Evolutionary conservation across 1,140 invertebrate species (phyloP).

Genomic region (Mactra quadrangularis): DNA sequence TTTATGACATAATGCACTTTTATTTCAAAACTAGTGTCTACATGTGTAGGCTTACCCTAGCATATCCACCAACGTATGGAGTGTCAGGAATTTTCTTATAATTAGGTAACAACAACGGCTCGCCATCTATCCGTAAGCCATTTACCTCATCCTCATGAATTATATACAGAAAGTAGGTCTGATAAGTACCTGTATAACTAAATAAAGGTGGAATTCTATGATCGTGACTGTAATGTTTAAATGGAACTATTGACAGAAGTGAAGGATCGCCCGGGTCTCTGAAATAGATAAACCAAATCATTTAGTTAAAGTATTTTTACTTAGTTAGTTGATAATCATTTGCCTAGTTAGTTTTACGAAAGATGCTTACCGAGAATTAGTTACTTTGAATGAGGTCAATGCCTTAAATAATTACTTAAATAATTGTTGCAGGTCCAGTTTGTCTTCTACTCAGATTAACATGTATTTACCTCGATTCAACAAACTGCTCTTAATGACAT

Average conservation of each 20-base stretch:
- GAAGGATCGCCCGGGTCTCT: slow-evolving; percentile 67
- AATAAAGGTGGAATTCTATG: slow-evolving; percentile 71
- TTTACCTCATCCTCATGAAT: slow-evolving; percentile 59
- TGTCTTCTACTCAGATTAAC: too few species aligned
- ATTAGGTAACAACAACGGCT: slow-evolving; percentile 34
- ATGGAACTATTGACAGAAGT: slow-evolving; percentile 67
- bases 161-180: slow-evolving; percentile 69
- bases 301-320: too few species aligned
- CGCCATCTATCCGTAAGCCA: slow-evolving; percentile 60
- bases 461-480: too few species aligned
- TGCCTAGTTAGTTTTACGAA: too few species aligned
- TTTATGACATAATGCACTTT: too few species aligned
- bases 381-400: too few species aligned
- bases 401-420: too few species aligned
- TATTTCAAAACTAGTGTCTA: too few species aligned
- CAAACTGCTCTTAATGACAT: too few species aligned
- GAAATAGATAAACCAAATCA: slow-evolving; percentile 21
- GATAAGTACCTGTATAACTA: slow-evolving; percentile 59
- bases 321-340: too few species aligned
- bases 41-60: slow-evolving; percentile 13
- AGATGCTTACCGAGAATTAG: too few species aligned
- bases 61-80: slow-evolving; percentile 54
- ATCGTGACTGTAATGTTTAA: slow-evolving; percentile 69
- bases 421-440: too few species aligned
- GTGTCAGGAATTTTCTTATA: slow-evolving; percentile 53